Evolutionary conservation across 2,113 vertebrate genomes (phyloP), one percentile per base, ranked within the genome.

Genomic region (Bujurquina vittata): DNA sequence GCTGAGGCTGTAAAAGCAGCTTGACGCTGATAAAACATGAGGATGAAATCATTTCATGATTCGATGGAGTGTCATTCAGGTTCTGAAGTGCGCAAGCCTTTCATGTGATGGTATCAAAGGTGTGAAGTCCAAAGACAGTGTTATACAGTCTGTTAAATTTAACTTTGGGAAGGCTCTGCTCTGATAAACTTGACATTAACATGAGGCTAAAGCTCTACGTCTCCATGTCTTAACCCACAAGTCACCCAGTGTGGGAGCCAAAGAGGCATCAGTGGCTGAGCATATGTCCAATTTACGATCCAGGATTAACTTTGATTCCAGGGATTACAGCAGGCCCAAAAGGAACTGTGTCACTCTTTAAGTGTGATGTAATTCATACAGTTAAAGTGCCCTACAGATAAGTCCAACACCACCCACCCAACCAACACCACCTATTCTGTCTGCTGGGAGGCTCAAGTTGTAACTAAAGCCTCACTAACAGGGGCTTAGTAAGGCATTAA

Each of bases 241-340:
- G 59, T 57, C 35, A 62, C 5, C 7, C 26, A 33, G 22, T 52
- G 81, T 17, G 56, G 35, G 58, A 60, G 80, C 60, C 35, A 23
- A 58, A 79, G 81, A 79, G 37, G 65, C 82, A 77, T 74, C 75
- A 72, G 79, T 76, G 63, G 56, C 49, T 23, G 77, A 88, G 60
- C 85, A 78, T 72, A 61, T 88, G 91, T 87, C 84, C 79, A 74
- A 89, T 0, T 75, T 77, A 62, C 82, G 58, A 81, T 40, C 63
- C 75, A 40, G 85, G 90, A 91, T 93, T 93, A 92, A 76, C 82
- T 79, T 80, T 1, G 20, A 87, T 86, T 88, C 86, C 79, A 80
- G 69, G 81, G 88, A 92, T 92, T 89, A 91, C 72, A 26, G 73
- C 9, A 22, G 81, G 62, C 56, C 85, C 87, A 76, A 87, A 84